phyloP scores from a whole-genome alignment of 2,888 invertebrate genomes.

The Osmoderma eremita region DNA sequence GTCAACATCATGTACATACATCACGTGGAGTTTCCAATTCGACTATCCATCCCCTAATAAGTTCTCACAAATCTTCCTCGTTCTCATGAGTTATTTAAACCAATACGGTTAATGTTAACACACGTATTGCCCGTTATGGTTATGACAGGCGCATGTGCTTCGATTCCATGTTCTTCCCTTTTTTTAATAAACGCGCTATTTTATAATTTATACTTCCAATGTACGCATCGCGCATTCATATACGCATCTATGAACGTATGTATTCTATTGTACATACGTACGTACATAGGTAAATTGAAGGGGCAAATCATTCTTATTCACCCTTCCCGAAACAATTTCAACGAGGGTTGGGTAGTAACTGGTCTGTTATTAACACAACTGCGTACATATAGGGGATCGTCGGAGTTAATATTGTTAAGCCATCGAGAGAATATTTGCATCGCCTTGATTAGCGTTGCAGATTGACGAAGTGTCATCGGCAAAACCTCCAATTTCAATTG shows the following conservation, averaged over 20 bases:
- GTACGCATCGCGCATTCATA: too few relatives aligned
- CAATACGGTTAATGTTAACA: constrained; percentile 22
- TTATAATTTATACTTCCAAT: constrained; percentile 9
- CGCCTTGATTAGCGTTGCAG: constrained; percentile 1
- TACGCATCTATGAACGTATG: not conserved
- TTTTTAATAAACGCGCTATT: constrained; percentile 1
- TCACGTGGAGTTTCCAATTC: not conserved
- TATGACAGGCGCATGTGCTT: constrained; percentile 22
- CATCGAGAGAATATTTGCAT: not conserved
- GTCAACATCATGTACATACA: not conserved
- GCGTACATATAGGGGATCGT: not conserved
- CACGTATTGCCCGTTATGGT: not conserved
- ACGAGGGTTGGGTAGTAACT: constrained; percentile 8
- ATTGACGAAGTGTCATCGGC: not conserved
- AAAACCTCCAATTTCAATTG: not conserved
- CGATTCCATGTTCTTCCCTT: not conserved
- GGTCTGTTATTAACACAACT: constrained; percentile 14
- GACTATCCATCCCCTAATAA: not conserved
- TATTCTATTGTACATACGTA: not conserved
- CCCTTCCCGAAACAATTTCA: constrained; percentile 24
- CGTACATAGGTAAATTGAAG: not conserved
- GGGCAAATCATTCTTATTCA: constrained; percentile 4
- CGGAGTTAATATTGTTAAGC: not conserved
- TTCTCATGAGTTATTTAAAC: constrained; percentile 21
- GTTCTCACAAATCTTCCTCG: constrained; percentile 2